These are phyloP conservation scores for Palloptera scutellata DNA, from an alignment of 2,888 invertebrate species.

Conservation along the genomic window DNA sequence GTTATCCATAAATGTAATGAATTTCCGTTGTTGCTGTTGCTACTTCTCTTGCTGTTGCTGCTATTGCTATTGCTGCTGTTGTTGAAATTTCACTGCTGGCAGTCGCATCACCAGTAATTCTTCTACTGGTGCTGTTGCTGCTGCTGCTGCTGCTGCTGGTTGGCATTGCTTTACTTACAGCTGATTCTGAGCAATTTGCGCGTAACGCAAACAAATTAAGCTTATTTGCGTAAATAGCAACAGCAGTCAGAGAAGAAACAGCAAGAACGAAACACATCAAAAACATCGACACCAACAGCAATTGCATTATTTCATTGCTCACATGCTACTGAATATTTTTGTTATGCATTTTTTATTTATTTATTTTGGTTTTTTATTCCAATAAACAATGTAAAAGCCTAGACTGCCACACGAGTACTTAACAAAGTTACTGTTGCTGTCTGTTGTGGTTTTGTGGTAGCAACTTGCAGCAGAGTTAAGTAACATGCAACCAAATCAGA, in stretches of 20 bases:
- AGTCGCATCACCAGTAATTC: constrained; percentile 4
- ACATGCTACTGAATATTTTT: not conserved
- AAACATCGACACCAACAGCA: constrained; percentile 2
- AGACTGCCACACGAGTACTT: no score
- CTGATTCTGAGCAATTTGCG: constrained; percentile 27
- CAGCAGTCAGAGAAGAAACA: constrained; percentile 18
- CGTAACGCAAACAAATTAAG: constrained; percentile 34
- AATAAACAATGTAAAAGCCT: no score
- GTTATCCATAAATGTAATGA: no score
- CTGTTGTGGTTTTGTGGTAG: no score
- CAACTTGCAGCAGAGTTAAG: no score
- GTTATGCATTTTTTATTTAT: not conserved
- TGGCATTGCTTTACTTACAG: not conserved
- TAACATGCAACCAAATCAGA: no score
- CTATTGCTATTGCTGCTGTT: constrained; percentile 1
- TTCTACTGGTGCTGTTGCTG: no score
- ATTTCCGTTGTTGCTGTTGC: not conserved
- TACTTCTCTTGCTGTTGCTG: constrained; percentile 2
- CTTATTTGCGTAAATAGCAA: constrained; percentile 31
- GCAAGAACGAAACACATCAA: not conserved
- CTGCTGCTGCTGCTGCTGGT: not conserved
- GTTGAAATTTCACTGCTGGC: not conserved
- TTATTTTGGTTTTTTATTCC: no score
- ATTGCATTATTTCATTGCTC: not conserved
- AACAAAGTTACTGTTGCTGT: no score